These are phyloP conservation scores for Drosophila punjabiensis DNA, from an alignment of 1,140 invertebrate genomes.

Conservation along the genomic window DNA sequence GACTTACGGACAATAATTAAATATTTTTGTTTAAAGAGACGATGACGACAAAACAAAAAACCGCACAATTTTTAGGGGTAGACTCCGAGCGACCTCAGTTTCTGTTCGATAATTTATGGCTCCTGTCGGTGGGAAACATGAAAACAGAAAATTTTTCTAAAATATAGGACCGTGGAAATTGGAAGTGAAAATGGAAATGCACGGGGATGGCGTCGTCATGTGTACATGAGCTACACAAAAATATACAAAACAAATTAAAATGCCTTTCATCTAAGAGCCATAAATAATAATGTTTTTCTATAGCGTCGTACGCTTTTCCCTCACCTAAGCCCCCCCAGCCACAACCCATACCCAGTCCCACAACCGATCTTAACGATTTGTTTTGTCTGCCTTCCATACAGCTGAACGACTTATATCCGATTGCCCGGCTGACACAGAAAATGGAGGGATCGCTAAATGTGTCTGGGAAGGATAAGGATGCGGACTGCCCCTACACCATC, in stretches of 20 bases:
- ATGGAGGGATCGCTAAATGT: conserved; percentile 74
- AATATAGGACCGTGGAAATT: conserved; percentile 20
- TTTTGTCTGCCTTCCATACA: conserved; percentile 55
- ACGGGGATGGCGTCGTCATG: conserved; percentile 29
- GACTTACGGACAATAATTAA: background rate
- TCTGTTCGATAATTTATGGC: conserved; percentile 61
- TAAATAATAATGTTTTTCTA: conserved; percentile 70
- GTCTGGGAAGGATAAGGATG: conserved; percentile 52
- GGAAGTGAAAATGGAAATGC: conserved; percentile 54
- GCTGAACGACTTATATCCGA: conserved; percentile 83
- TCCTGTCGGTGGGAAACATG: conserved; percentile 61
- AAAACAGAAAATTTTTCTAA: conserved; percentile 53
- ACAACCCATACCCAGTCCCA: background rate
- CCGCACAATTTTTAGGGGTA: conserved; percentile 6
- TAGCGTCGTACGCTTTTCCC: conserved; percentile 16
- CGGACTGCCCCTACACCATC: conserved; percentile 70
- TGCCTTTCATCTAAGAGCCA: conserved; percentile 75
- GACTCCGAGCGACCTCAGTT: conserved; percentile 33
- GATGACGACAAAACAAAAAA: conserved; percentile 24
- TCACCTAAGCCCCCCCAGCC: background rate
- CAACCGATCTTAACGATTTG: conserved; percentile 70
- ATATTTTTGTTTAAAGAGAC: conserved; percentile 2
- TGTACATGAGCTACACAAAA: conserved; percentile 60
- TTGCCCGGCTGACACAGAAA: conserved; percentile 77
- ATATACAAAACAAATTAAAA: conserved; percentile 62